phyloP scores from a whole-genome alignment of 2,888 invertebrate species.

The Zygaena filipendulae region DNA sequence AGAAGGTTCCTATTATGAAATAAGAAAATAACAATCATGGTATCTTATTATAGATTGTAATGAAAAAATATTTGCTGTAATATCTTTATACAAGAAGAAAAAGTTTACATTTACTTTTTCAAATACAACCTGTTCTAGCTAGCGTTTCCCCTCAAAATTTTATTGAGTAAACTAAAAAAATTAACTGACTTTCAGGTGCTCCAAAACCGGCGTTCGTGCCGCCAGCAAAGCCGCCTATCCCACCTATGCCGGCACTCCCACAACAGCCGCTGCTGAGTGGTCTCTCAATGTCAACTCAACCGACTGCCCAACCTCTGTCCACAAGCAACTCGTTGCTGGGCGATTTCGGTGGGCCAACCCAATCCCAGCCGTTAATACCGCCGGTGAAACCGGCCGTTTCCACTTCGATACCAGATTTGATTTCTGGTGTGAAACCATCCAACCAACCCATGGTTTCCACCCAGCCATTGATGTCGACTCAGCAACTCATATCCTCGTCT shows the following conservation, averaged over 20 bases:
- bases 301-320: constrained; percentile 13
- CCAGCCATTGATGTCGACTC: constrained; percentile 22
- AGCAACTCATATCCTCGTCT: constrained; percentile 23
- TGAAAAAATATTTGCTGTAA: not conserved
- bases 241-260: constrained; percentile 37
- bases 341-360: constrained; percentile 27
- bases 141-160: not conserved
- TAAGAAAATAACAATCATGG: too few species aligned
- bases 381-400: constrained; percentile 27
- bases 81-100: not conserved
- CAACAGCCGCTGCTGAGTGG: constrained; percentile 27
- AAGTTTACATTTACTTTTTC: too few species aligned
- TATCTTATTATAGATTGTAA: too few species aligned
- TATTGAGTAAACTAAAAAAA: not conserved
- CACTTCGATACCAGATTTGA: constrained; percentile 38
- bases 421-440: constrained; percentile 40
- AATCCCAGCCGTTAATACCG: constrained; percentile 18
- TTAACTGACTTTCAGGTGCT: constrained; percentile 16
- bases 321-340: constrained; percentile 26
- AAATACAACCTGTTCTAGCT: not conserved
- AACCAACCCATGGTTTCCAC: constrained; percentile 20
- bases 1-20: too few species aligned
- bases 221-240: constrained; percentile 46
- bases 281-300: constrained; percentile 14
- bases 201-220: constrained; percentile 40